Conservation (phyloP, 2,113 vertebrate genomes). For the Sylvia atricapilla region DNA sequence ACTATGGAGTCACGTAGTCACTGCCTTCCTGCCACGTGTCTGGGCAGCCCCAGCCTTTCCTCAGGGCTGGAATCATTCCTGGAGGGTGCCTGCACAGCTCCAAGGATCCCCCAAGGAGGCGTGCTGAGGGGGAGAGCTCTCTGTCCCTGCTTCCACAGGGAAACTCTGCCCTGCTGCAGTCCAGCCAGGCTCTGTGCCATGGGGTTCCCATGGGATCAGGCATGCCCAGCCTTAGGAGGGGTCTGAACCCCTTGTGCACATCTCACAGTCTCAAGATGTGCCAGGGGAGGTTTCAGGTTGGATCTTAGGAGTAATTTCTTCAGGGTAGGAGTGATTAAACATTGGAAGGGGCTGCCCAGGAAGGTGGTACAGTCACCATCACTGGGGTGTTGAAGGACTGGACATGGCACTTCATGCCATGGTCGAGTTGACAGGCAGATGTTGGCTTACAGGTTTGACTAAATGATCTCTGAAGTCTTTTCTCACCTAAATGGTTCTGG, state of each 20-base stretch:
- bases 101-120: accelerated
- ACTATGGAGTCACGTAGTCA: slow-evolving; percentile 75
- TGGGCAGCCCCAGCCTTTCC: background rate
- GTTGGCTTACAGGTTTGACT: background rate
- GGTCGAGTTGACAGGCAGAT: background rate
- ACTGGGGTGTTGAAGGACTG: too few species aligned
- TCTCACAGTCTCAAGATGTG: background rate
- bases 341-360: background rate
- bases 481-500: background rate
- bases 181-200: accelerated
- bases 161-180: background rate
- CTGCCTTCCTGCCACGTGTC: background rate
- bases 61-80: background rate
- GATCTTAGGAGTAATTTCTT: background rate
- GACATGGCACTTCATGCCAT: background rate
- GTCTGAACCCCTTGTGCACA: accelerated
- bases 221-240: background rate
- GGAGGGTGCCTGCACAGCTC: background rate
- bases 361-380: background rate
- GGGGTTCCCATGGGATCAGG: accelerated
- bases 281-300: too few species aligned
- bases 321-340: background rate
- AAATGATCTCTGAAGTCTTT: background rate
- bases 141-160: background rate
- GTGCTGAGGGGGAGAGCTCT: background rate